Evolutionary conservation across 2,113 vertebrate species (phyloP), one percentile per base, ranked within the genome.

Genomic region (Trichomycterus rosablanca): DNA sequence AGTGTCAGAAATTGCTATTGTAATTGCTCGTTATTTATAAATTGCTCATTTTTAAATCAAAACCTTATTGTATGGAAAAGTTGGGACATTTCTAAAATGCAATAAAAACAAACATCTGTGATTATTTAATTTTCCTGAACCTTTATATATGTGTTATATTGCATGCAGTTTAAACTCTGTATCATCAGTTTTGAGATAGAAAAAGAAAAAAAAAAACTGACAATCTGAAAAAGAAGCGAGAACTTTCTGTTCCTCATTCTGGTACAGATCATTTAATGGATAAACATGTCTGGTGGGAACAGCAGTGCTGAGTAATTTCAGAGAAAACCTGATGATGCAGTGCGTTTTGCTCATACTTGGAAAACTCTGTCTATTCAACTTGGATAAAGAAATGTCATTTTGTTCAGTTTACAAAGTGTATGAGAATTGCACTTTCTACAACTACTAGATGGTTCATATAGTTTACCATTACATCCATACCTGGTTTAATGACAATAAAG

Each of bases 261-360:
- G 42, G 11, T 45, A 40, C 40, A 5, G 42, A 59, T 34, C 18
- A 52, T 63, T 53, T 35, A 45, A 45, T 37, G 40, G n/a, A 28
- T 54, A 55, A 63, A 43, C 61, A 46, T 24, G 61, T 40, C n/a
- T 63, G 28, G 14, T 16, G 50, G 50, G 43, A 37, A 10, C 18
- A 15, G n/a, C 14, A 46, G 9, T 70, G 67, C 60, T 70, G 61
- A 70, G 61, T 40, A 28, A 5, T 40, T 11, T 5, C 28, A 48
- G 53, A 39, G 39, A 46, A 11, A 39, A 32, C 34, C 34, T 42
- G 23, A 18, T 51, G 23, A 69, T 58, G 28, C 67, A 45, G 45
- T 58, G 23, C 37, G 59, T 52, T 58, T 26, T 16, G 44, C 54
- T 53, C 32, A 32, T 58, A 69, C 44, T n/a, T 59, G 54, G 26